These are phyloP conservation scores for Melangyna quadrimaculata DNA, from an alignment of 2,888 invertebrate species.

Conservation along the genomic window DNA sequence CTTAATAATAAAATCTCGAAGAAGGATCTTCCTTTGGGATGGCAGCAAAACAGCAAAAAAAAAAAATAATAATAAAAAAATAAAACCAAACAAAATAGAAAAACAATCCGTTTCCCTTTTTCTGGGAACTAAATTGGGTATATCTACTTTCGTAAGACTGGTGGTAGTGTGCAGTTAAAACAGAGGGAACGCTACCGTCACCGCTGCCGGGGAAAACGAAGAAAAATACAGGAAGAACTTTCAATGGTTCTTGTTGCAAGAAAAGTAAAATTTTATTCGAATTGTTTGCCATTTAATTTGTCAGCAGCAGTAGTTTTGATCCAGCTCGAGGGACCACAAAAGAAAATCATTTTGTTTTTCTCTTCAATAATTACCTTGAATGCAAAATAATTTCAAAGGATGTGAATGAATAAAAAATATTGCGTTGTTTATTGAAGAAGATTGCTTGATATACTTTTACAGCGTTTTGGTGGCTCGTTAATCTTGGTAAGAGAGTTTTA, in stretches of 20 bases:
- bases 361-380: slow-evolving; percentile 47
- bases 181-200: background rate
- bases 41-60: background rate
- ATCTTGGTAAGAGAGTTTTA: slow-evolving; percentile 37
- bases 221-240: slow-evolving; percentile 18
- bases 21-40: background rate
- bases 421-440: background rate
- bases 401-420: background rate
- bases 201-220: background rate
- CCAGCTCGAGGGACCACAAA: slow-evolving; percentile 38
- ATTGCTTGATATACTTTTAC: slow-evolving; percentile 8
- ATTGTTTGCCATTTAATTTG: slow-evolving; percentile 40
- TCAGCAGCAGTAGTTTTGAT: background rate
- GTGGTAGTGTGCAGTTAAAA: background rate
- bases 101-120: slow-evolving; percentile 17
- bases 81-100: slow-evolving; percentile 2
- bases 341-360: background rate
- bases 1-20: slow-evolving; percentile 58
- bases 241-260: slow-evolving; percentile 44
- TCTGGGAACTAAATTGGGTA: background rate
- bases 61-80: background rate
- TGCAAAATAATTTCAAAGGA: background rate
- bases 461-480: slow-evolving; percentile 7
- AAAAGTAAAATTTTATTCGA: slow-evolving; percentile 38
- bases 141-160: background rate